Base-by-base conservation (phyloP, 2,113 vertebrate genomes). In the Grus americana region DNA sequence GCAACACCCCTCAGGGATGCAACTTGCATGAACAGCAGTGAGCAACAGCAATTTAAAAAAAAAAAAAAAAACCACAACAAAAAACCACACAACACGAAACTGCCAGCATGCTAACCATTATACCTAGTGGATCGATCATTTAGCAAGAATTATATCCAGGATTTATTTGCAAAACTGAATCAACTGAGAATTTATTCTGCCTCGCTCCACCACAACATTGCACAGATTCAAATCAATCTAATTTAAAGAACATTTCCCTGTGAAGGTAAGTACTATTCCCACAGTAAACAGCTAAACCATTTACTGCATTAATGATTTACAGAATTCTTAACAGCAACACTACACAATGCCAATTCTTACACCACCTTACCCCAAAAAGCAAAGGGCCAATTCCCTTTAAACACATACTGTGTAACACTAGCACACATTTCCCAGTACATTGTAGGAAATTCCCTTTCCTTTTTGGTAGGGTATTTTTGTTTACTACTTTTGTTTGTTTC, bases 391-490 rank as follows among this genome's bases (percentile, higher is more conserved):
- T 9, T 40, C 44, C 34, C 17, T 91, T 49, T 30, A 46, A 74
- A 74, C 12, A n/a, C 47, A 20, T 9, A 21, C 19, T 27, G 27
- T 44, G 62, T 49, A 79, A 46, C 19, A 29, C 7, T 7, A 24
- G 46, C 40, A 38, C 0, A 0, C 13, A 10, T 32, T 40, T 78
- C 30, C 27, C 42, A n/a, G 12, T 1, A 4, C 6, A 12, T 1
- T 8, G 27, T 7, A 54, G 9, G 22, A 76, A 84, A 73, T 29
- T 12, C 2, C 50, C 10, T 24, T 61, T 14, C 54, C 23, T 36
- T 57, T 42, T n/a, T 15, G 4, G 0, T 4, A 52, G 2, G 15
- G 6, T 57, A 52, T 71, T 74, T 73, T 32, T 58, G 10, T 38
- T 38, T 22, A 5, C 67, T 38, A 38, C 38, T 38, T 38, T 38